Conservation (phyloP, 2,888 invertebrate species). For the Ornithoptera alexandrae region DNA sequence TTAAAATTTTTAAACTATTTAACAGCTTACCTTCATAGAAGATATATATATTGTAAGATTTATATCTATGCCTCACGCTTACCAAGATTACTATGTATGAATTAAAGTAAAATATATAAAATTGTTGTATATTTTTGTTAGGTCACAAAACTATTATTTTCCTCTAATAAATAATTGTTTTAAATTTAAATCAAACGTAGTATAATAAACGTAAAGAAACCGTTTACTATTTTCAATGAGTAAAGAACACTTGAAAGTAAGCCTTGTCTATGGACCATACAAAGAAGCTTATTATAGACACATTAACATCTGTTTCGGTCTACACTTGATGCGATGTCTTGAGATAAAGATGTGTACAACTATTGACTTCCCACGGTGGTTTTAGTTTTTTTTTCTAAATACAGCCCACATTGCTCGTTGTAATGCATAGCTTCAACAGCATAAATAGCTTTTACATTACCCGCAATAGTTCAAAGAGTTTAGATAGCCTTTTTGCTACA, state of each 20-base stretch:
- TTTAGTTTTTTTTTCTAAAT: constrained; percentile 39
- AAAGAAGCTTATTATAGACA: constrained; percentile 44
- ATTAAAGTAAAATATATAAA: too few species aligned
- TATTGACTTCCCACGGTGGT: constrained; percentile 45
- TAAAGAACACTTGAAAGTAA: constrained; percentile 19
- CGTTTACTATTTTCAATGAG: background rate
- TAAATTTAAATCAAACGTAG: background rate
- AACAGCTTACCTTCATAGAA: too few species aligned
- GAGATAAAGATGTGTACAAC: constrained; percentile 33
- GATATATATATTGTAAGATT: too few species aligned
- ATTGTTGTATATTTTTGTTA: too few species aligned
- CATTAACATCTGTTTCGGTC: constrained; percentile 47
- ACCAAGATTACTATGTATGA: too few species aligned
- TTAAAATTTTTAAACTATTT: too few species aligned
- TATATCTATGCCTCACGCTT: too few species aligned
- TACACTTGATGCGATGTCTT: constrained; percentile 38
- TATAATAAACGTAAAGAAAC: background rate
- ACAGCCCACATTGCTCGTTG: constrained; percentile 32
- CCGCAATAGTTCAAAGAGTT: too few species aligned
- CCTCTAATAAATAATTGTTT: background rate
- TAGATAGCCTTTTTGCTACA: too few species aligned
- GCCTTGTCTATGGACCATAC: constrained; percentile 31
- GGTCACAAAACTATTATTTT: too few species aligned
- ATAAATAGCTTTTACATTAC: background rate
- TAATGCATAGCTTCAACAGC: constrained; percentile 10